A percentile compares a stretch with the other conserved stretches of the same genome.
These are phyloP conservation scores for Agonopterix alstromeriana DNA, from an alignment of 2,888 invertebrate species.

Conservation along the genomic window DNA sequence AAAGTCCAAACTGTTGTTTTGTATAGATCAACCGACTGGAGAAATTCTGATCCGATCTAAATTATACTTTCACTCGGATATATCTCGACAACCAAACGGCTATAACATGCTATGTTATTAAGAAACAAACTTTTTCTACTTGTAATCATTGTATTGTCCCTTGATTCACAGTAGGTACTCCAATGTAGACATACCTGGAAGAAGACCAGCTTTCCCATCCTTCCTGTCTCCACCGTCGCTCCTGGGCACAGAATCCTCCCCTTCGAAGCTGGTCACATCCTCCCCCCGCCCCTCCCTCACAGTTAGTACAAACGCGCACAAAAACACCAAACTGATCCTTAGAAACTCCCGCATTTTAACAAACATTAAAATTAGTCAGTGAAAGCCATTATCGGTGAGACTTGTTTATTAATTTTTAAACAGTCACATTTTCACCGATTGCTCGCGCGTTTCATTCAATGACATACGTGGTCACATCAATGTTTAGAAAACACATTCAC, in stretches of 20 bases:
- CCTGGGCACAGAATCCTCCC: constrained; percentile 15
- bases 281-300: constrained; percentile 46
- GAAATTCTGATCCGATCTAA: too few species aligned
- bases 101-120: too few species aligned
- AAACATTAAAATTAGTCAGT: constrained; percentile 30
- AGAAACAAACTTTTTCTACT: too few species aligned
- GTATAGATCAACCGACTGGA: too few species aligned
- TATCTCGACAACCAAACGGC: too few species aligned
- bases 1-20: too few species aligned
- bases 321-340: constrained; percentile 58
- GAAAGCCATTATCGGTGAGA: constrained; percentile 42
- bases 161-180: too few species aligned
- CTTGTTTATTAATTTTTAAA: constrained; percentile 17
- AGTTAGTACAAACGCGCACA: constrained; percentile 46
- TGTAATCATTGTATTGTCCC: too few species aligned
- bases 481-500: constrained; percentile 5
- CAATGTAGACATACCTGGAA: constrained; percentile 40
- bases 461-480: constrained; percentile 24
- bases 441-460: constrained; percentile 36
- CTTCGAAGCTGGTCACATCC: constrained; percentile 29
- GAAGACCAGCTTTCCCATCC: constrained; percentile 38
- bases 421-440: constrained; percentile 70
- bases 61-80: too few species aligned
- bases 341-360: constrained; percentile 63
- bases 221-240: constrained; percentile 45